These are phyloP conservation scores for Synergus gifuensis DNA, from an alignment of 2,888 invertebrate species.

Conservation along the genomic window DNA sequence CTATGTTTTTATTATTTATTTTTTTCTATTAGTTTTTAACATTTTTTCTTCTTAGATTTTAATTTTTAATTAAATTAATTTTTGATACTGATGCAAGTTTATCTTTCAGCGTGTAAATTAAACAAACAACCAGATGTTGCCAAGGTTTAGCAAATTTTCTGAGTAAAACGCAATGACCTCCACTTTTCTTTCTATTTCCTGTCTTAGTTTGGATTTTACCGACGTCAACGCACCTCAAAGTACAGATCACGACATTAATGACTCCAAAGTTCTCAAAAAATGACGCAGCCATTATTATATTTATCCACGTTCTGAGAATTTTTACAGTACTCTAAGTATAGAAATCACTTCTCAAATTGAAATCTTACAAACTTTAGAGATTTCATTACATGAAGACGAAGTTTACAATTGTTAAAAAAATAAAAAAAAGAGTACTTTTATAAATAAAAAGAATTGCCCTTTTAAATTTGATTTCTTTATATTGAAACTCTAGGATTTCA, in stretches of 20 bases:
- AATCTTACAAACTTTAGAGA: no score
- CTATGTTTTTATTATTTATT: no score
- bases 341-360: not conserved
- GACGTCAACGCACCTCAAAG: not conserved
- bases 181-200: not conserved
- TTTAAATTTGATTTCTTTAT: no score
- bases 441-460: no score
- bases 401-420: not conserved
- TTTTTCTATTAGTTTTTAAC: no score
- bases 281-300: conserved; percentile 8
- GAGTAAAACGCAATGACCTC: not conserved
- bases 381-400: not conserved
- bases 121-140: not conserved
- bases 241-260: not conserved
- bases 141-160: not conserved
- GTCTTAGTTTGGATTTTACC: not conserved
- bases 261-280: not conserved
- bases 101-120: no score
- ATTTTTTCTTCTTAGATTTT: no score
- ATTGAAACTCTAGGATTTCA: no score
- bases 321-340: not conserved
- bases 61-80: no score
- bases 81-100: no score
- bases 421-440: no score
- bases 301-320: not conserved